Base-by-base conservation (phyloP, 2,888 invertebrate genomes). In the Cheilosia impressa region DNA sequence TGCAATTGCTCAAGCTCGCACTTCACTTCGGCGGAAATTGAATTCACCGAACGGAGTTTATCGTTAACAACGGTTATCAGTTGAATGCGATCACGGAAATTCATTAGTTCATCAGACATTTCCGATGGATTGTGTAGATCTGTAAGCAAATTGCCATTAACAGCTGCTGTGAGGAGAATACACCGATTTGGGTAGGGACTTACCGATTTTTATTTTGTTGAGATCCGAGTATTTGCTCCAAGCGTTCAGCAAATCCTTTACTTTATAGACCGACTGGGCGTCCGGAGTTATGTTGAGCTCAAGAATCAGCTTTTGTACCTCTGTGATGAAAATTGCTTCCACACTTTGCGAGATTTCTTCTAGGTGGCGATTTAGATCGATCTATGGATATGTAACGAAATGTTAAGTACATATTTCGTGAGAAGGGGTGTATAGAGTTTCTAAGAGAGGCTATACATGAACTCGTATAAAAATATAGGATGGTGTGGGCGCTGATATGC, bases 311-410 rank as follows among this genome's bases (percentile, higher is more conserved):
- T 76, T 81, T 77, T 92, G 92, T 0, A 90, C 88, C 2, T 89
- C 87, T 2, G 73, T 65, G 38, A 89, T 88, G 38, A 91, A 88
- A 2, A 90, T 76, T 2, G 79, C 57, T 68, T 92, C 91, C 1
- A 92, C 88, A 38, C 81, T 88, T 62, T 89, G 89, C 5, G 94
- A 93, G 27, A 96, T 91, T 88, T 95, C 95, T 89, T 96, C 96
- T 55, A 97, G 93, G 90, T 96, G 96, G 2, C 92, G 91, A 88
- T 92, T 92, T 0, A 92, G 88, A 88, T 92, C 92, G 68, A 92
- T 90, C 92, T 92, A 41, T 9, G 81, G 82, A n/a, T 15, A 55
- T 52, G 63, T 13, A 4, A 13, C 10, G 38, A 13, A 38, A 38
- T 38, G 13, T 13, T 13, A 4, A 38, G 1, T 13, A 10, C 9